phyloP scores from a whole-genome alignment of 2,113 vertebrate species.

The Ranitomeya variabilis region DNA sequence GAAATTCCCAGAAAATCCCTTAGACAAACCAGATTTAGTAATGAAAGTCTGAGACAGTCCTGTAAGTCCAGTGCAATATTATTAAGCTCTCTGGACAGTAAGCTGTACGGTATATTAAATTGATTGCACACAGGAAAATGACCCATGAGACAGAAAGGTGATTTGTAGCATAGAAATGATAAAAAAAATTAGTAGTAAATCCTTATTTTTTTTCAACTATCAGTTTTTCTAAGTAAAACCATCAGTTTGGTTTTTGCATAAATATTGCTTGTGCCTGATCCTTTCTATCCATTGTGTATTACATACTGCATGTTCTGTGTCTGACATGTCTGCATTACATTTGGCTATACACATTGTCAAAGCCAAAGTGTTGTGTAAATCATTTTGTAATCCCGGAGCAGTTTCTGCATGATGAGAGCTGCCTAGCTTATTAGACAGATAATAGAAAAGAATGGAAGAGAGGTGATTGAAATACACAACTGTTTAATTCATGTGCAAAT shows the following conservation, averaged over 20 bases:
- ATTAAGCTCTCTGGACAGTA: background rate
- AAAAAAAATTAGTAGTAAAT: too few relatives aligned
- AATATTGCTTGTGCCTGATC: constrained; percentile 82
- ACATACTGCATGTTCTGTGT: constrained; percentile 76
- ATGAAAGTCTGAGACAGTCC: background rate
- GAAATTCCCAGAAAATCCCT: background rate
- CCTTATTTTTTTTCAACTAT: background rate
- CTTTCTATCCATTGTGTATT: constrained; percentile 70
- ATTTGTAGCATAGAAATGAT: background rate
- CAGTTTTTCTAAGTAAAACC: background rate
- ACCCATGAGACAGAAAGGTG: background rate
- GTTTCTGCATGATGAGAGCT: background rate
- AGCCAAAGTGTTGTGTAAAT: constrained; percentile 33
- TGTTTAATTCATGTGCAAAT: background rate
- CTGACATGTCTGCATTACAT: constrained; percentile 80
- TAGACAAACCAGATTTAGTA: background rate
- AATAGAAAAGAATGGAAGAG: background rate
- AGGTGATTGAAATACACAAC: background rate
- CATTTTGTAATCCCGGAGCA: constrained; percentile 14
- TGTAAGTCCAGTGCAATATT: background rate
- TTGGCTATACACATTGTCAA: constrained; percentile 72
- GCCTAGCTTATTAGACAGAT: constrained; percentile 9
- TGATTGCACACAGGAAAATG: background rate
- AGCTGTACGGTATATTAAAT: background rate
- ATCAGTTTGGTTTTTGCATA: background rate